Percentiles rank a stretch among this genome's conserved stretches.
These are phyloP conservation scores for Mus caroli DNA, from an alignment of 2,797 vertebrate genomes.

Conservation along the genomic window DNA sequence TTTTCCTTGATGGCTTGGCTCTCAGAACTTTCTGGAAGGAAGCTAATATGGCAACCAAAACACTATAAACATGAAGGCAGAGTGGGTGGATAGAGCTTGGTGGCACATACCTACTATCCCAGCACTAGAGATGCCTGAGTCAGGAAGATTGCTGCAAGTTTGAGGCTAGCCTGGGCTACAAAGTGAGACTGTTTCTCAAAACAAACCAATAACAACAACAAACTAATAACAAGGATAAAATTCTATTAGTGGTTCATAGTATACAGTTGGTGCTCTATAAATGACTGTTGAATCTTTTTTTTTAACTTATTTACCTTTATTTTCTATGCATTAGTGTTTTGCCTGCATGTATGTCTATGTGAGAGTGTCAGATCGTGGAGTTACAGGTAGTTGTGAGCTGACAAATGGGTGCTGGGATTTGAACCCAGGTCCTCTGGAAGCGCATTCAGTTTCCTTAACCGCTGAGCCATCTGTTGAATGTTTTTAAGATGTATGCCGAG, in stretches of 20 bases:
- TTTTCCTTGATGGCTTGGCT: conserved; percentile 24
- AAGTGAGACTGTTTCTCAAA: not conserved
- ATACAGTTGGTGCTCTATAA: not conserved
- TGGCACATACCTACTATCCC: not conserved
- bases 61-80: no score
- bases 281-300: not conserved
- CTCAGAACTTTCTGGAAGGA: conserved; percentile 51
- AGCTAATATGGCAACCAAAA: not conserved
- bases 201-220: not conserved
- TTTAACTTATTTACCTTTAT: no score
- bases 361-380: no score
- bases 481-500: not conserved
- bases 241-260: not conserved
- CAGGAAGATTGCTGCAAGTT: not conserved
- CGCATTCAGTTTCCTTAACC: no score
- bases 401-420: no score
- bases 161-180: not conserved
- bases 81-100: not conserved
- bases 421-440: no score
- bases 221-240: not conserved
- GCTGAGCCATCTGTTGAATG: no score
- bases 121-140: not conserved
- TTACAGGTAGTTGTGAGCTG: no score
- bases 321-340: no score
- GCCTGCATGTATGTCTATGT: no score